A percentile compares a stretch with the other conserved stretches of the same genome.
Conservation (phyloP, 2,113 vertebrate genomes). For the Prolemur simus region DNA sequence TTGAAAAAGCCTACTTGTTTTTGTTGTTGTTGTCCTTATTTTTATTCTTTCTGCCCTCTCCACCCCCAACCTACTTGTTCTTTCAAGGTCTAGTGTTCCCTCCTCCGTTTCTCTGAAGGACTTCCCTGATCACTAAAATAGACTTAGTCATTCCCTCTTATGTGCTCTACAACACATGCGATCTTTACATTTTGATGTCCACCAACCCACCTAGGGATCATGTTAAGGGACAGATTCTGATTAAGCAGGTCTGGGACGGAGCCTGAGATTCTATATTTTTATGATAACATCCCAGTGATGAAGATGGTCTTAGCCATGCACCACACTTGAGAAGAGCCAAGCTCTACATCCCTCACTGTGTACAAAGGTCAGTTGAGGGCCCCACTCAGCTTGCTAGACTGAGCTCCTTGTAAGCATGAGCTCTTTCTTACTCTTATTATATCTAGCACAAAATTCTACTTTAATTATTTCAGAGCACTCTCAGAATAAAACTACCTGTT, state of each 20-base stretch:
- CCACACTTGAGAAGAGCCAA: background rate
- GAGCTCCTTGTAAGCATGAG: background rate
- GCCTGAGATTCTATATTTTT: background rate
- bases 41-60: no score
- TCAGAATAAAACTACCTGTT: background rate
- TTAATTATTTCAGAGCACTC: background rate
- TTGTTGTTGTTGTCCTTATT: no score
- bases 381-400: background rate
- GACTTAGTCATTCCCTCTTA: background rate
- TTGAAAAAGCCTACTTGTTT: background rate
- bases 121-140: background rate
- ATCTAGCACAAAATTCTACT: background rate
- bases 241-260: background rate
- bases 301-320: background rate
- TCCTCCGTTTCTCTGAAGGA: background rate
- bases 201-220: background rate
- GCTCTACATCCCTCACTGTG: background rate
- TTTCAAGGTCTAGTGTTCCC: background rate
- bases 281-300: background rate
- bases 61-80: background rate
- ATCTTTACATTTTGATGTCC: background rate
- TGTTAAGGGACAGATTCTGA: background rate
- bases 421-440: background rate
- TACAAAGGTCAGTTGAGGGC: background rate
- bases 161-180: background rate